These are phyloP conservation scores for Malurus elegans DNA, from an alignment of 2,113 vertebrate species.

Conservation along the genomic window DNA sequence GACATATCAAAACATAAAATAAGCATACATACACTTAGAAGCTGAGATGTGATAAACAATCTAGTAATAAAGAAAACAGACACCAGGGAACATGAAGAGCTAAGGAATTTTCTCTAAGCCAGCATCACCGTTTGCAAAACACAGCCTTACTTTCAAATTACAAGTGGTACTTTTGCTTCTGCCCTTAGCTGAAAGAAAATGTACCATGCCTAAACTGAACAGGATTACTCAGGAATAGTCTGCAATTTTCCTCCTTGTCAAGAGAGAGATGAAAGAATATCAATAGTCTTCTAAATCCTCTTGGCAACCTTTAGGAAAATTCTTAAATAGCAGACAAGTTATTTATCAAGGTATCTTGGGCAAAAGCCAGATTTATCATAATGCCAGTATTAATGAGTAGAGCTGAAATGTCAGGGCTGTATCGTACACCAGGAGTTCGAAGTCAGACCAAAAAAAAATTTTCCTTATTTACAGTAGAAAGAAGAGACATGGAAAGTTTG, in stretches of 20 bases:
- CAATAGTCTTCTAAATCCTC: background rate
- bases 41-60: background rate
- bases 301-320: background rate
- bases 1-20: background rate
- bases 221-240: background rate
- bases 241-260: background rate
- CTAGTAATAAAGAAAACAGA: background rate
- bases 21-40: background rate
- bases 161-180: background rate
- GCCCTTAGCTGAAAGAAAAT: background rate
- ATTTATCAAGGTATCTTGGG: background rate
- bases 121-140: background rate
- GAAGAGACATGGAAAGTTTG: background rate
- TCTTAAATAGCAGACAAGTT: background rate
- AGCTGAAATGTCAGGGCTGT: background rate
- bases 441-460: background rate
- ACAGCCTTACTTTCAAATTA: background rate
- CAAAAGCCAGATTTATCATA: background rate
- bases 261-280: background rate
- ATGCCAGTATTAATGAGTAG: background rate
- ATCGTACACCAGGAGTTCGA: background rate
- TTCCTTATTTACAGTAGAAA: background rate
- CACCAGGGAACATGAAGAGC: rapidly evolving
- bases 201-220: background rate
- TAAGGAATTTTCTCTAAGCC: background rate